Evolutionary conservation across 2,113 vertebrate genomes (phyloP).

Genomic region (Alces alces): DNA sequence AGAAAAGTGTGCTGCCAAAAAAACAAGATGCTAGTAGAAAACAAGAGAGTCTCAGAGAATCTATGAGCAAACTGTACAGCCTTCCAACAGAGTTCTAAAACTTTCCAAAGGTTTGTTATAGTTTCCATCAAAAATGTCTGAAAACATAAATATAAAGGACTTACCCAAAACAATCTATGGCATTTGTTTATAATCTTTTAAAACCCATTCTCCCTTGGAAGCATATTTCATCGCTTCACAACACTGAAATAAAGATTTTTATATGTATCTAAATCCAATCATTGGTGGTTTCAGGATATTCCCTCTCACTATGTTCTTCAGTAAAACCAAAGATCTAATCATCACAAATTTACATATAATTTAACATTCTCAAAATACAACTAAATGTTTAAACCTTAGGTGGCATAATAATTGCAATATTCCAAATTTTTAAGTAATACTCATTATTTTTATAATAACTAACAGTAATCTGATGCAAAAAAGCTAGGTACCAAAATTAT

Average conservation of each 20-base stretch:
- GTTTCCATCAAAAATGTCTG: background rate
- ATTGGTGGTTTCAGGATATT: background rate
- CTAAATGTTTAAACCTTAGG: background rate
- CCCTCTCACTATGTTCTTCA: background rate
- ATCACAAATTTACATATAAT: background rate
- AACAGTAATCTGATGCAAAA: background rate
- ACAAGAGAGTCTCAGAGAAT: background rate
- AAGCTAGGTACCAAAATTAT: background rate
- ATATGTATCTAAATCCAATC: background rate
- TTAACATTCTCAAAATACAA: background rate
- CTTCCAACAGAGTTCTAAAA: background rate
- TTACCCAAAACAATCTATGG: background rate
- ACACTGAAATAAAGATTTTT: background rate
- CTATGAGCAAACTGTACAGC: background rate
- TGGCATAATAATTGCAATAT: background rate
- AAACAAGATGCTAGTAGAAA: background rate
- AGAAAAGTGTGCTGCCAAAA: background rate
- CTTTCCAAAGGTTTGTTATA: background rate
- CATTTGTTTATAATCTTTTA: background rate
- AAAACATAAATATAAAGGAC: background rate
- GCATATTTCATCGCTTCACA: background rate
- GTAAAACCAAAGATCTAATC: background rate
- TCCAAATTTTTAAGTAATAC: background rate
- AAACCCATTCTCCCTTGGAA: background rate
- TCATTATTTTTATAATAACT: background rate